Evolutionary conservation across 2,113 vertebrate species (phyloP).

Genomic region (Elgaria multicarinata): DNA sequence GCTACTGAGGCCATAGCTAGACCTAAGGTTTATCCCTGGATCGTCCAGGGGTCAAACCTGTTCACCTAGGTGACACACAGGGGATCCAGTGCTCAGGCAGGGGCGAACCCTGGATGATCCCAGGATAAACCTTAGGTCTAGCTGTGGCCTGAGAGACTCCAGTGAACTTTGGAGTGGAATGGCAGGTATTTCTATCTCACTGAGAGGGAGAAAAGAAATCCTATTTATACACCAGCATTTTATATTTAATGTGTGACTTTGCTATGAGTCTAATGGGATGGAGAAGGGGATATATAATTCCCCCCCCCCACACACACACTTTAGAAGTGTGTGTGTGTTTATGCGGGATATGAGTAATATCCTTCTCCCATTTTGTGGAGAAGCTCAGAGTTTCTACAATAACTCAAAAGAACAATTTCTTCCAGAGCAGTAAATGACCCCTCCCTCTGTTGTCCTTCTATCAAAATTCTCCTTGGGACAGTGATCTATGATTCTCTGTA

Average conservation of each 20-base stretch:
- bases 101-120: no score
- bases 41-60: no score
- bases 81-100: no score
- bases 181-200: slow-evolving; percentile 42
- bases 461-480: not conserved
- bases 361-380: not conserved
- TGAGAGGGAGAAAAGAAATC: not conserved
- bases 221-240: not conserved
- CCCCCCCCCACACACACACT: no score
- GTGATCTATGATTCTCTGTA: no score
- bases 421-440: not conserved
- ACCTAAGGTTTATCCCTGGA: no score
- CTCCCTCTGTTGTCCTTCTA: not conserved
- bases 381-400: not conserved
- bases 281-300: not conserved
- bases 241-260: not conserved
- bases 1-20: no score
- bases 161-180: slow-evolving; percentile 1
- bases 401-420: not conserved
- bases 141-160: no score
- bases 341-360: not conserved
- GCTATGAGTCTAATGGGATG: not conserved
- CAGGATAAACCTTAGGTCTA: no score
- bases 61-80: no score
- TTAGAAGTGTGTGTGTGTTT: not conserved